Percentiles rank a stretch among this genome's conserved stretches.
Conservation (phyloP, 2,113 vertebrate genomes). For the Taurulus bubalis region DNA sequence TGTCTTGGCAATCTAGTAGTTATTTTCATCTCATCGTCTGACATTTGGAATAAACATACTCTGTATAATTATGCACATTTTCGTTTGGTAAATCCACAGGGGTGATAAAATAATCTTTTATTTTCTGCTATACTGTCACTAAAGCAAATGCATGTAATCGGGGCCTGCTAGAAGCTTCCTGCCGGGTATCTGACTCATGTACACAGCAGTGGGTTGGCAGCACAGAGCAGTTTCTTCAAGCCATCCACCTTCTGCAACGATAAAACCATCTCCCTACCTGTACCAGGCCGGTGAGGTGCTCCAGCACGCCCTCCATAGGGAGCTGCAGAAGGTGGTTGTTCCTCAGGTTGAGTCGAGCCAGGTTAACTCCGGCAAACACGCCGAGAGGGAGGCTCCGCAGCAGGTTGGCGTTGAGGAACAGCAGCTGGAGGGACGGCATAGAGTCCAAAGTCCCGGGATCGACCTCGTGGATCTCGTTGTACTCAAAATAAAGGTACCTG, state of each 20-base stretch:
- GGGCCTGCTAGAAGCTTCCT: conserved; percentile 39
- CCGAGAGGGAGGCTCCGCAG: conserved; percentile 91
- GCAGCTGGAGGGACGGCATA: conserved; percentile 94
- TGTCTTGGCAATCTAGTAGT: conserved; percentile 52
- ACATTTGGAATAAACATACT: conserved; percentile 61
- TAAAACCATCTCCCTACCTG: conserved; percentile 84
- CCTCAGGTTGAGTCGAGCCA: conserved; percentile 93
- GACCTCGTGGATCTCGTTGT: conserved; percentile 94
- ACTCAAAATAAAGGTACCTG: conserved; percentile 96
- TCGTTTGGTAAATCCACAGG: conserved; percentile 49
- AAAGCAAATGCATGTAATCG: conserved; percentile 42
- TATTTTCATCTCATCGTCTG: conserved; percentile 57
- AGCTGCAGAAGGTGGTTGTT: conserved; percentile 96
- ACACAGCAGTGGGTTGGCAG: conserved; percentile 27
- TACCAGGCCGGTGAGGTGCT: conserved; percentile 94
- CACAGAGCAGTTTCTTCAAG: conserved; percentile 24
- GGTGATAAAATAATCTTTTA: conserved; percentile 43
- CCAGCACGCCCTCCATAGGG: conserved; percentile 92
- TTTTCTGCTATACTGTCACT: conserved; percentile 47
- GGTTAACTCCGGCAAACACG: conserved; percentile 91
- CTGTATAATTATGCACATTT: conserved; percentile 62
- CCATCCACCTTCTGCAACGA: conserved; percentile 88
- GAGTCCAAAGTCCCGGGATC: conserved; percentile 93
- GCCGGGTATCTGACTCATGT: conserved; percentile 50
- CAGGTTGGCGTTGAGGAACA: conserved; percentile 96